Evolutionary conservation across 2,888 invertebrate genomes (phyloP), one percentile per base, ranked within the genome.

Genomic region (Stictocephala bisonia): DNA sequence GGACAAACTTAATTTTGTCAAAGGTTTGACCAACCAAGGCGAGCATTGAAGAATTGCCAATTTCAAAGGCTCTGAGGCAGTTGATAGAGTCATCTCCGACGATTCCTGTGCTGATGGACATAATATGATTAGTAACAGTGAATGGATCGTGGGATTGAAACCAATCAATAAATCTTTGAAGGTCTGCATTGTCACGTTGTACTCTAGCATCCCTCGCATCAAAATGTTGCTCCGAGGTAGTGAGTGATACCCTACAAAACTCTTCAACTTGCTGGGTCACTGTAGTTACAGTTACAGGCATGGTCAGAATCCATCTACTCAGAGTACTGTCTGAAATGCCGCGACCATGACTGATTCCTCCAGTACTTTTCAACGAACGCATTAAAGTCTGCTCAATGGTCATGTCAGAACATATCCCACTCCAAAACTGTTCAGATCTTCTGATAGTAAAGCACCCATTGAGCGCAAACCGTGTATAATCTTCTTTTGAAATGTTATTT

Each of bases 331-430:
- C 71, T 20, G 48, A 68, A 13, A 73, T 40, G 15, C 75, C 75
- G 35, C 76, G 58, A 29, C 68, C 73, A 66, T 68, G 78, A 27
- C 78, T 80, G n/a, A 81, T 67, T 26, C 81, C 81, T n/a, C 79
- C 79, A 44, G 9, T 20, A 20, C 71, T 75, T 73, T 82, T 80
- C 78, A 81, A 80, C 15, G 72, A 64, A 60, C 78, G 66, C 79
- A 82, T 83, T 2, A 82, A 58, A 0, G 72, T 72, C 73, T 83
- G 82, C 70, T 83, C 83, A 58, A 82, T 82, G n/a, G 78, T 80
- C 73, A 74, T 51, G 48, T 77, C 75, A 0, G 74, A 48, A 64
- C 68, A 75, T 13, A 72, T 56, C 7, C 76, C 75, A 41, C 40
- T 67, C 70, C 71, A 76, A 35, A 72, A 75, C 56, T 77, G 50